Evolutionary conservation across 2,797 vertebrate genomes (phyloP).

Genomic region (Myiothlypis chrysogaster): DNA sequence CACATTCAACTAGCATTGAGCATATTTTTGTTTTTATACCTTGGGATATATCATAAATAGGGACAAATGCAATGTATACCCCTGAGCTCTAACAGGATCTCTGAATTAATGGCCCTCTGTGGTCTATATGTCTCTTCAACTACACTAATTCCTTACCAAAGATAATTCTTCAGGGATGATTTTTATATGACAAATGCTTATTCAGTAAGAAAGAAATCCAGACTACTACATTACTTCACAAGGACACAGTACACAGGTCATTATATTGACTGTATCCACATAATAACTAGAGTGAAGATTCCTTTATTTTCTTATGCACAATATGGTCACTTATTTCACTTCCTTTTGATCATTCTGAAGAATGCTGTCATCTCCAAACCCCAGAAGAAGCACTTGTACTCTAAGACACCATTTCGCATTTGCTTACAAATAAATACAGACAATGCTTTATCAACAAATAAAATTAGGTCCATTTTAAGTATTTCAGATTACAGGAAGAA

Average conservation of each 20-base stretch:
- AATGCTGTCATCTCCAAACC: not conserved
- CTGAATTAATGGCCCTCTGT: not conserved
- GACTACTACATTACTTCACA: not conserved
- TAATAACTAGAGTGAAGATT: not conserved
- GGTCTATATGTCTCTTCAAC: not conserved
- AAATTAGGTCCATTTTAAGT: conserved; percentile 1
- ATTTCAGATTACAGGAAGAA: conserved; percentile 39
- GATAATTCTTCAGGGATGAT: not conserved
- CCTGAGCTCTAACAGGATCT: not conserved
- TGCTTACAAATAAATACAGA: not conserved
- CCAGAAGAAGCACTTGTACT: not conserved
- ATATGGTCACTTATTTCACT: not conserved
- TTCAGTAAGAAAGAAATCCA: not conserved
- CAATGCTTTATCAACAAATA: not conserved
- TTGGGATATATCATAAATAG: not conserved
- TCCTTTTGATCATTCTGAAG: not conserved
- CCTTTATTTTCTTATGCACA: not conserved
- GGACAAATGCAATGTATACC: not conserved
- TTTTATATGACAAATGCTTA: not conserved
- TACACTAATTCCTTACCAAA: not conserved
- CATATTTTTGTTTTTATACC: not conserved
- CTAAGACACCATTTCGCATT: not conserved
- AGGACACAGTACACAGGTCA: not conserved
- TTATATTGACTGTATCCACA: not conserved
- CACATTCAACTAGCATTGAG: not conserved